Base-by-base conservation (phyloP, 1,140 invertebrate genomes). In the Ooceraea biroi region DNA sequence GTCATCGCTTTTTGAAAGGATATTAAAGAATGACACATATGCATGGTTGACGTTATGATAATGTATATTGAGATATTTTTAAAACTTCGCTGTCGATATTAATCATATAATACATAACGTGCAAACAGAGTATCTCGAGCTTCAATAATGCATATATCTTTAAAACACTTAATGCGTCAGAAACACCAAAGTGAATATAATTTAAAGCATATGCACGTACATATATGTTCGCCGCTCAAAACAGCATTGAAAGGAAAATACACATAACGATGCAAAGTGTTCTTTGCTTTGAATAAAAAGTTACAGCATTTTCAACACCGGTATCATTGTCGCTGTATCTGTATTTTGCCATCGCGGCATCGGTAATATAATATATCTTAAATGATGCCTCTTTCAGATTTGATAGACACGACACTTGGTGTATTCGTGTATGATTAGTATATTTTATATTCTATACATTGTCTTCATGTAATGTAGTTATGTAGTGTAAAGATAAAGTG, bases 121-220 rank as follows among this genome's bases (percentile, higher is more conserved):
- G 44, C 71, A 30, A 22, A 77, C 27, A 22, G 58, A 44, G 27
- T 65, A 77, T 65, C 73, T 52, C 27, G 60, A 77, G 44, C 46
- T 63, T 25, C 58, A 25, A 77, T 44, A 41, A 58, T 19, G 55
- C 55, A 11, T 73, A 60, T 65, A 65, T 77, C 44, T 36, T 22
- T 27, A 19, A 77, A 65, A 55, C 14, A 65, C 60, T 77, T 77
- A 36, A 77, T 58, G 27, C 58, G 27, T 27, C 44, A 12, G 58
- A 65, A 58, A 41, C 73, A 12, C 19, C 44, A 30, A 27, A 77
- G 44, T 52, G 58, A 65, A 77, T 77, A 65, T 77, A 77, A 77
- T 77, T 77, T 77, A 65, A 77, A 77, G 58, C 25, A 25, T 60
- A 60, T 58, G 52, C 52, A 46, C 25, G n/a, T 36, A 36, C 36